Conservation (phyloP, 2,888 invertebrate species). For the Graphium colonna region DNA sequence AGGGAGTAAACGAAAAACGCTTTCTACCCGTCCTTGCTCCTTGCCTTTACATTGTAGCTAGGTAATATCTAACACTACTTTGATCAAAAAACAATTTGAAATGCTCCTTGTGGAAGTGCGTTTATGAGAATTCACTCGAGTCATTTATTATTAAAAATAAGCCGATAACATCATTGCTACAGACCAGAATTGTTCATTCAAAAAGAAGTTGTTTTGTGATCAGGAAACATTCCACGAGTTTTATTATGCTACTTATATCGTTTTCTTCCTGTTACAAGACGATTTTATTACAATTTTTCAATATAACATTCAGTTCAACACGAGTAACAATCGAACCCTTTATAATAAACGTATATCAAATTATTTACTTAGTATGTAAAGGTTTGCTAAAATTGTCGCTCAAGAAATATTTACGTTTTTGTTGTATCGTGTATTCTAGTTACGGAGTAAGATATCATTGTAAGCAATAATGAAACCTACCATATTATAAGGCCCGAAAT, state of each 20-base stretch:
- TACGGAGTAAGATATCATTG: constrained; percentile 59
- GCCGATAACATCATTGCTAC: constrained; percentile 35
- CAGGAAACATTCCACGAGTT: too few relatives aligned
- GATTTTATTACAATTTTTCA: neutral
- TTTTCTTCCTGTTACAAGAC: too few relatives aligned
- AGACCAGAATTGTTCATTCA: constrained; percentile 4
- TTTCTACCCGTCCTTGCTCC: constrained; percentile 79
- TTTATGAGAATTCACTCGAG: constrained; percentile 48
- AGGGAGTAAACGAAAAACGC: constrained; percentile 72
- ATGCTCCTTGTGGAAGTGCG: constrained; percentile 62
- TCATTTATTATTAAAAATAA: constrained; percentile 39
- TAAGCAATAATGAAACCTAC: constrained; percentile 61
- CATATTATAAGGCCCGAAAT: constrained; percentile 28
- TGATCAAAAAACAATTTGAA: constrained; percentile 45
- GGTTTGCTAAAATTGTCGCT: constrained; percentile 50
- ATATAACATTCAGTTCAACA: constrained; percentile 1
- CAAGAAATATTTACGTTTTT: constrained; percentile 56
- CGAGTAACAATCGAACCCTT: constrained; percentile 4
- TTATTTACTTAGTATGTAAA: constrained; percentile 31
- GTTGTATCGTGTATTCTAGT: constrained; percentile 53
- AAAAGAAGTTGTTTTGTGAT: neutral
- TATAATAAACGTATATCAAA: constrained; percentile 22
- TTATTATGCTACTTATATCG: too few relatives aligned
- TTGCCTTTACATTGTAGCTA: constrained; percentile 77
- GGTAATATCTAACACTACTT: constrained; percentile 61